Conservation (phyloP, 2,113 vertebrate species). For the Amblyopsis rosae region DNA sequence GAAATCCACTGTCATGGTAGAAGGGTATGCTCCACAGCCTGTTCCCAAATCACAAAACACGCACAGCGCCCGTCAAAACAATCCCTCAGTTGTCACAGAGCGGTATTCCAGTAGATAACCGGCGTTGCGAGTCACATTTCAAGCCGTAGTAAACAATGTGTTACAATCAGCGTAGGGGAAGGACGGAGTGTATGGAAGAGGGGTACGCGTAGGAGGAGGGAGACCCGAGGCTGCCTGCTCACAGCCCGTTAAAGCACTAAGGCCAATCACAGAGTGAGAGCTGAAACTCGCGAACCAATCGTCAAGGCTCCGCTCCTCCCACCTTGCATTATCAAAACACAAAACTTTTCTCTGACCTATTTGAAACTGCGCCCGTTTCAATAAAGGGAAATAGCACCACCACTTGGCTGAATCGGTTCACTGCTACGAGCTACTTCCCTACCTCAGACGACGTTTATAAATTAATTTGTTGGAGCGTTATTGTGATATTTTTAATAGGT, state of each 20-base stretch:
- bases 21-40: slow-evolving; percentile 64
- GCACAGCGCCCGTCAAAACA: slow-evolving; percentile 66
- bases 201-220: slow-evolving; percentile 19
- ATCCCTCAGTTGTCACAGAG: slow-evolving; percentile 70
- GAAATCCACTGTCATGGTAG: slow-evolving; percentile 80
- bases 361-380: slow-evolving; percentile 48
- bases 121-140: slow-evolving; percentile 79
- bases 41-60: slow-evolving; percentile 63
- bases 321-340: slow-evolving; percentile 71
- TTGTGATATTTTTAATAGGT: background rate
- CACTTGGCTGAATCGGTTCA: slow-evolving; percentile 38
- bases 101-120: slow-evolving; percentile 71
- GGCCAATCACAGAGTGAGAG: slow-evolving; percentile 69
- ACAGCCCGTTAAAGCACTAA: slow-evolving; percentile 51
- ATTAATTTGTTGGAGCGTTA: slow-evolving; percentile 1
- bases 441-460: background rate
- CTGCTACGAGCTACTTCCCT: slow-evolving; percentile 14
- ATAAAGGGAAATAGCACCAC: slow-evolving; percentile 69
- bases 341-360: slow-evolving; percentile 78
- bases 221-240: slow-evolving; percentile 51
- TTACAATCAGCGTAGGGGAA: slow-evolving; percentile 63
- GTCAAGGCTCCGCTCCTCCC: slow-evolving; percentile 52
- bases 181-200: slow-evolving; percentile 34
- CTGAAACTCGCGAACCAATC: slow-evolving; percentile 73
- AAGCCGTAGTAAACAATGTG: slow-evolving; percentile 78